phyloP scores from a whole-genome alignment of 2,888 invertebrate genomes.

The Bellardia pandia region DNA sequence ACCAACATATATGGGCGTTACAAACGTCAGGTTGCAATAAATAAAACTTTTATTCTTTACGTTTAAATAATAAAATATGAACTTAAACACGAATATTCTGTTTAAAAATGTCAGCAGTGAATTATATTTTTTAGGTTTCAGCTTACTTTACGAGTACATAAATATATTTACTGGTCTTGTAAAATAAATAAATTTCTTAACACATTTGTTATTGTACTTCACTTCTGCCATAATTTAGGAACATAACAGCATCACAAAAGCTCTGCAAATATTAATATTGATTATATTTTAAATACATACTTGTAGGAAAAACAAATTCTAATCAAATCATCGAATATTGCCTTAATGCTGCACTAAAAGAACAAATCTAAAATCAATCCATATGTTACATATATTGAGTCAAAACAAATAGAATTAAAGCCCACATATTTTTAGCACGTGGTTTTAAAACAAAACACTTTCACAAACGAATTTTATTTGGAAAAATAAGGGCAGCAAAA shows the following conservation, averaged over 20 bases:
- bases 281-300: neutral
- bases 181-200: too few species aligned
- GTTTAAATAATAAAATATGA: too few species aligned
- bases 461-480: neutral
- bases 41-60: too few species aligned
- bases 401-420: constrained; percentile 21
- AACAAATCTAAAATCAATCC: neutral
- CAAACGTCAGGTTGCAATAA: too few species aligned
- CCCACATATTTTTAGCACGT: constrained; percentile 35
- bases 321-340: neutral
- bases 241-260: neutral
- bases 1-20: too few species aligned
- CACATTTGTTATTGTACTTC: neutral
- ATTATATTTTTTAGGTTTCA: too few species aligned
- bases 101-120: too few species aligned
- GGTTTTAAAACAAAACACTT: neutral
- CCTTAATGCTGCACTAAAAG: neutral
- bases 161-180: too few species aligned
- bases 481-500: neutral
- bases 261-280: neutral
- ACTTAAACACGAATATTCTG: too few species aligned
- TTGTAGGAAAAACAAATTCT: neutral
- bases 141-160: too few species aligned
- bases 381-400: constrained; percentile 40
- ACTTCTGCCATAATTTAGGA: too few species aligned